Percentiles rank a stretch among this genome's conserved stretches.
phyloP scores from a whole-genome alignment of 2,113 vertebrate species.

The Accipiter cooperii region DNA sequence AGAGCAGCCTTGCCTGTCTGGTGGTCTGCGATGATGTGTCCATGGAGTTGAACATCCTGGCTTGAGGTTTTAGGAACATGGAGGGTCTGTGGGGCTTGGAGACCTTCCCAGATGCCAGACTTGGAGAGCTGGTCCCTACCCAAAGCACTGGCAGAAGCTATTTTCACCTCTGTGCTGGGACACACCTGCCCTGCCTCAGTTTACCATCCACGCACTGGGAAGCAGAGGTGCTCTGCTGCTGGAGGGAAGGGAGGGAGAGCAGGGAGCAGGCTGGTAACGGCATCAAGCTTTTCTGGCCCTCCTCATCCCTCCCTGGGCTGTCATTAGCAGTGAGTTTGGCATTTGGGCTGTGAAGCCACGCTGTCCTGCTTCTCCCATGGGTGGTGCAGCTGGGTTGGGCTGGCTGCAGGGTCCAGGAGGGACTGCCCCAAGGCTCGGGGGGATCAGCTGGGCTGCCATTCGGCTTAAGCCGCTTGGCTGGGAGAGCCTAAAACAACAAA shows the following conservation, averaged over 20 bases:
- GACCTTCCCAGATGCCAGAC: neutral
- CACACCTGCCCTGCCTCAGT: neutral
- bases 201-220: neutral
- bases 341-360: neutral
- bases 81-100: neutral
- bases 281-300: neutral
- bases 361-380: neutral
- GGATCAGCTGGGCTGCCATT: neutral
- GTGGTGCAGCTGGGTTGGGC: neutral
- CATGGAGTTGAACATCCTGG: neutral
- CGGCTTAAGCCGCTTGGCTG: neutral
- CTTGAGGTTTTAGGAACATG: neutral
- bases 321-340: neutral
- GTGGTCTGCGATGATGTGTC: fast-evolving
- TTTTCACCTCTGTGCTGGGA: neutral
- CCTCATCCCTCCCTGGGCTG: neutral
- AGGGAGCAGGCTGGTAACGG: neutral
- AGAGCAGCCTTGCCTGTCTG: neutral
- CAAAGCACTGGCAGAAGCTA: neutral
- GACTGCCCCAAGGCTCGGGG: neutral
- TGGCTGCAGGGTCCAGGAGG: neutral
- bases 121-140: neutral
- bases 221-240: neutral
- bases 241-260: neutral
- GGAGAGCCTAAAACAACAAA: constrained; percentile 46